Base-by-base conservation (phyloP, 2,888 invertebrate genomes). In the Sphaerophoria rueppellii region DNA sequence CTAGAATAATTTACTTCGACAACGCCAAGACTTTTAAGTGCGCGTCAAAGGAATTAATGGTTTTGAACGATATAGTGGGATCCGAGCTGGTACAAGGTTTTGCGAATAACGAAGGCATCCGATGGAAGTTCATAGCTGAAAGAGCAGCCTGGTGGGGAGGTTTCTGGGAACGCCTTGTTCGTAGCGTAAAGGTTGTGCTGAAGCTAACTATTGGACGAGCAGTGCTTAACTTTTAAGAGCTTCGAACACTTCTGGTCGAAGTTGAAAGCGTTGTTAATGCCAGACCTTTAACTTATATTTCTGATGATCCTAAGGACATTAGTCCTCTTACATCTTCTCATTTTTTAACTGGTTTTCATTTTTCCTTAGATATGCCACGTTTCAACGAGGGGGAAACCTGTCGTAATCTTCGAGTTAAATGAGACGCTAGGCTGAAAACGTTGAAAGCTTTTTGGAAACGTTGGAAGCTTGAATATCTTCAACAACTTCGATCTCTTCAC, bases 21-120 rank as follows among this genome's bases (percentile, higher is more conserved):
- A 72, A 60, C 16, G 12, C 52, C 6, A 73, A 61, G 34, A 73
- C 54, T 6, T 61, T 73, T 9, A 73, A 63, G 6, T 40, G 61
- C 9, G 40, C 63, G 6, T 61, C 63, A 7, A 73, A 63, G 50
- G 73, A 63, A 1, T 5, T 73, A 5, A 73, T 43, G n/a, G 35
- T 34, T 9, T 37, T 46, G 7, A 60, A 73, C 11, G 11, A 37
- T 24, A 24, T n/a, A 37, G 5, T 50, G 16, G 16, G 37, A 11
- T 43, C 16, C 4, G 37, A 50, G 71, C n/a, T 58, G 37, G 57
- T 72, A 11, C 52, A 60, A 60, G 60, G 52, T 12, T 52, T 52
- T 37, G 50, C 24, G 37, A 48, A 35, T 1, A 60, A 5, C 11
- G n/a, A 72, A 11, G 32, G 34, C 6, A 72, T 52, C 11, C 32